Evolutionary conservation across 2,888 invertebrate genomes (phyloP), one percentile per base, ranked within the genome.

Genomic region (Cerastoderma edule): DNA sequence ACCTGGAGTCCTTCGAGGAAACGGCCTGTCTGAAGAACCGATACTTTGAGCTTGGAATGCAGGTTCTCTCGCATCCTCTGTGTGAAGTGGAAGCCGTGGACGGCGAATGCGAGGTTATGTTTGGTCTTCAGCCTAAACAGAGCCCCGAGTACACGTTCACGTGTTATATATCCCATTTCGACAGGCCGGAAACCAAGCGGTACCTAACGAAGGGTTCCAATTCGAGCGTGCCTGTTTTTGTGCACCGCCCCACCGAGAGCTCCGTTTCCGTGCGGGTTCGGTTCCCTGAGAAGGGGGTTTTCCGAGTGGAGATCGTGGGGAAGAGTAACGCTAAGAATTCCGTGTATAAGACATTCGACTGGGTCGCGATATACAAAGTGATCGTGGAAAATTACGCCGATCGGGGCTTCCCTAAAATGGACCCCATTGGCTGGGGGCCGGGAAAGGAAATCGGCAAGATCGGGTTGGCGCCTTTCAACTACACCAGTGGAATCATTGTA

Each of bases 341-440:
- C 33, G 63, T 76, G 2, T 78, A 72, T n/a, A 86, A 89, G 35
- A 81, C 86, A 6, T 86, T 83, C 72, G 86, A 88, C 67, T 86
- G 88, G 85, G 75, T 88, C 6, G 85, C 80, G 5, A 74, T 88
- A 28, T 89, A 89, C 66, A 89, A 88, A 76, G 80, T 85, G 8
- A 35, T 77, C 8, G 86, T 84, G 22, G 83, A 83, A 28, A 76
- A 79, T n/a, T 77, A 81, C n/a, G 79, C 84, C 6, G 81, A 80
- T 13, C 79, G 78, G 46, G 88, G 88, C 2, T 87, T 89, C 67
- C 91, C 91, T 0, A 87, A 87, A 66, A 81, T 80, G 68, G 89
- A 89, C 6, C 87, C 86, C 0, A 86, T 87, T 19, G 91, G 91
- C 1, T 91, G 91, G 91, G 91, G 91, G 0, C 89, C 90, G 1